These are phyloP conservation scores for Phrynosoma platyrhinos DNA, from an alignment of 2,113 vertebrate genomes.

Conservation along the genomic window DNA sequence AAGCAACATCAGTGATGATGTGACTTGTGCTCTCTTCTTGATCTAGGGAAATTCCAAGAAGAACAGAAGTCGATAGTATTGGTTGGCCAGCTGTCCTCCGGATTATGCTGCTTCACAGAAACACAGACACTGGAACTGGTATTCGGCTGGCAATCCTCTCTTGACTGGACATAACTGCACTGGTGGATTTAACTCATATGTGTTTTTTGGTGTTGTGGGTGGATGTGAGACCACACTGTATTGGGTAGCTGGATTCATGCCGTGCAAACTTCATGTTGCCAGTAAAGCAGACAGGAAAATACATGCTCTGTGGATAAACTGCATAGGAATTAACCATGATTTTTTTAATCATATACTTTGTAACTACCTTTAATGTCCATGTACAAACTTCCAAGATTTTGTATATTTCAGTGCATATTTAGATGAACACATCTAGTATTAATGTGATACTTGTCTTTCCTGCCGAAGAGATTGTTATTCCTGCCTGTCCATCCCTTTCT, in stretches of 20 bases:
- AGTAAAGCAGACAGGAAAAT: slow-evolving; percentile 64
- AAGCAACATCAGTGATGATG: neutral
- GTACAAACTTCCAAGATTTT: slow-evolving; percentile 75
- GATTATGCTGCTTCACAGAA: slow-evolving; percentile 61
- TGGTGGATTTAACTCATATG: slow-evolving; percentile 54
- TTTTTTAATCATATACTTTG: slow-evolving; percentile 83
- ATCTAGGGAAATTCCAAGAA: slow-evolving; percentile 94
- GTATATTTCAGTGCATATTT: slow-evolving; percentile 75
- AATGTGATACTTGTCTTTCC: slow-evolving; percentile 69
- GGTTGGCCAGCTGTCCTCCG: slow-evolving; percentile 13
- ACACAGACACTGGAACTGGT: slow-evolving; percentile 36
- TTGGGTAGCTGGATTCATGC: slow-evolving; percentile 59
- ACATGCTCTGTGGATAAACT: slow-evolving; percentile 70
- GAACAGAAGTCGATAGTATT: slow-evolving; percentile 92
- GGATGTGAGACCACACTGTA: slow-evolving; percentile 66
- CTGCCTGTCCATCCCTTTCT: slow-evolving; percentile 63
- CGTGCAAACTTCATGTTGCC: slow-evolving; percentile 60
- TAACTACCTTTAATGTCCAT: slow-evolving; percentile 78
- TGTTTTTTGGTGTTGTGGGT: slow-evolving; percentile 66
- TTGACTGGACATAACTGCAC: slow-evolving; percentile 54
- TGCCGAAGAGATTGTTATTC: slow-evolving; percentile 64
- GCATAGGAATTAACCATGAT: slow-evolving; percentile 75
- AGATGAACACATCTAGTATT: slow-evolving; percentile 70
- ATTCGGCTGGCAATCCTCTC: slow-evolving; percentile 55
- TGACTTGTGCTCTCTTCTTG: slow-evolving; percentile 49